phyloP scores from a whole-genome alignment of 2,888 invertebrate species.

The Malthinus flaveolus region DNA sequence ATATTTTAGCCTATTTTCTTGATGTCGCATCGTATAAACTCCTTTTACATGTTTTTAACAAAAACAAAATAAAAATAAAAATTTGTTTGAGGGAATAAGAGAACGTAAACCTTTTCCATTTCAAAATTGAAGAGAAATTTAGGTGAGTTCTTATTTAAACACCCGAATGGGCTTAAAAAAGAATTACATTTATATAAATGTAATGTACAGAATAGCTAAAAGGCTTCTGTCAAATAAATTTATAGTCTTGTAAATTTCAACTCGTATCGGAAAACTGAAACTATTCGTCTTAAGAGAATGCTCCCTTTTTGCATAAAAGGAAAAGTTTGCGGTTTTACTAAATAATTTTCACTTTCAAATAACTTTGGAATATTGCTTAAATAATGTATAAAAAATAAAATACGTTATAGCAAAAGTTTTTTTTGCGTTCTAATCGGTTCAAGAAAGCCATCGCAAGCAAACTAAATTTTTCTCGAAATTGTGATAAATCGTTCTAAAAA shows the following conservation, averaged over 20 bases:
- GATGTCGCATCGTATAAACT: neutral
- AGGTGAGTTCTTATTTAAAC: neutral
- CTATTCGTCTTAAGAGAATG: constrained; percentile 14
- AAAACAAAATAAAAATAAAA: neutral
- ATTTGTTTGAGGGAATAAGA: neutral
- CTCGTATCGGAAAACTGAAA: constrained; percentile 16
- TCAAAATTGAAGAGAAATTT: neutral
- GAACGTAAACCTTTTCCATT: too few relatives aligned
- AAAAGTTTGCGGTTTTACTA: constrained; percentile 7
- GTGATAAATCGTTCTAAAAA: too few relatives aligned
- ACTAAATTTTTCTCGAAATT: too few relatives aligned
- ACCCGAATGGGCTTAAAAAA: neutral
- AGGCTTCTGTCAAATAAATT: constrained; percentile 19
- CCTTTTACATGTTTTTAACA: neutral
- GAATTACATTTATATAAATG: constrained; percentile 16
- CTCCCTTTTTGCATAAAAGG: constrained; percentile 12
- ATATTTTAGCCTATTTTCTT: constrained; percentile 1
- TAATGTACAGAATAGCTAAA: constrained; percentile 7
- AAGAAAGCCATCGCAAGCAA: too few relatives aligned
- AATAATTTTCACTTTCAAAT: constrained; percentile 9
- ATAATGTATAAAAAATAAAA: too few relatives aligned
- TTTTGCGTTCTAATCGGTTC: too few relatives aligned
- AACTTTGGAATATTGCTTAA: neutral
- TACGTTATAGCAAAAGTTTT: too few relatives aligned
- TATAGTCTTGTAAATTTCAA: constrained; percentile 22